These are phyloP conservation scores for Planococcus citri DNA, from an alignment of 1,140 invertebrate species.

Conservation along the genomic window DNA sequence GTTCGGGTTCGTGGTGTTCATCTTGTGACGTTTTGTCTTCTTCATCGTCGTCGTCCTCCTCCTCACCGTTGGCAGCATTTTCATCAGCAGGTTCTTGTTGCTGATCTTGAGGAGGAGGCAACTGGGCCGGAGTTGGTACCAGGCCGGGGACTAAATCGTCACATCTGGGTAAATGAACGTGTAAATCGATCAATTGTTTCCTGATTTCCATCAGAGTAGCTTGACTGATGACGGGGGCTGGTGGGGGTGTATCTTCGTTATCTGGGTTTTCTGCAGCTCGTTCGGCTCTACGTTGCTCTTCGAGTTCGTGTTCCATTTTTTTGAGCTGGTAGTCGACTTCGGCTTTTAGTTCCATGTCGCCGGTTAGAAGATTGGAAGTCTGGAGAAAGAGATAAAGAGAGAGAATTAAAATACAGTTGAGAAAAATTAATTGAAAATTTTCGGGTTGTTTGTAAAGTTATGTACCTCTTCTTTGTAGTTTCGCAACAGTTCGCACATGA, in stretches of 20 bases:
- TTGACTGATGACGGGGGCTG: neutral
- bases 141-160: neutral
- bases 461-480: constrained; percentile 39
- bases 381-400: neutral
- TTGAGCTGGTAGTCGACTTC: neutral
- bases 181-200: neutral
- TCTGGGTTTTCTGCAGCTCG: neutral
- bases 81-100: too few species aligned
- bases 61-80: too few species aligned
- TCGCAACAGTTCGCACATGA: constrained; percentile 39
- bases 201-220: neutral
- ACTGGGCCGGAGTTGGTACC: too few species aligned
- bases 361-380: neutral
- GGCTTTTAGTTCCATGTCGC: neutral
- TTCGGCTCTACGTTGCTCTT: neutral
- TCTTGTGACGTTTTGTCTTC: too few species aligned
- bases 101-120: too few species aligned
- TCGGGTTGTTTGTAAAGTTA: too few species aligned
- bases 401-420: neutral
- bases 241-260: neutral
- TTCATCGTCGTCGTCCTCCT: too few species aligned
- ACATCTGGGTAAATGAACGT: neutral
- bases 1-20: too few species aligned
- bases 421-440: neutral
- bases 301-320: neutral